Percentiles rank a stretch among this genome's conserved stretches.
Conservation (phyloP, 2,797 vertebrate genomes). For the Anas acuta region DNA sequence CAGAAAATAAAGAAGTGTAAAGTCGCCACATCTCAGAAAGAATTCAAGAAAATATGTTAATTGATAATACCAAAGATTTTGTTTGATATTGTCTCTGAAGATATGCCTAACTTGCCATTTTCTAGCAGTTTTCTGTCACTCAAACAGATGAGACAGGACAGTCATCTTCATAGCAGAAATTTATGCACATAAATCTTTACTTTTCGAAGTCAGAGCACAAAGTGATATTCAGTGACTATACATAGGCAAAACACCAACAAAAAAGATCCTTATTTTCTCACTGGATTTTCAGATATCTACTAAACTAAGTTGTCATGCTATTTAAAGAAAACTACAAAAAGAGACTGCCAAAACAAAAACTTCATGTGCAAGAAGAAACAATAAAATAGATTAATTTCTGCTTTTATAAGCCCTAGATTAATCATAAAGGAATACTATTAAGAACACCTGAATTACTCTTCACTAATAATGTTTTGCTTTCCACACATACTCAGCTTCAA, state of each 20-base stretch:
- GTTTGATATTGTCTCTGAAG: neutral
- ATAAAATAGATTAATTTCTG: constrained; percentile 2
- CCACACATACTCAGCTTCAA: neutral
- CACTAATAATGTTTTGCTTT: constrained; percentile 19
- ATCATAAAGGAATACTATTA: constrained; percentile 2
- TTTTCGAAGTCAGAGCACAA: neutral
- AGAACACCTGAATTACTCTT: constrained; percentile 39
- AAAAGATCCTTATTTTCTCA: neutral
- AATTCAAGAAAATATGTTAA: neutral
- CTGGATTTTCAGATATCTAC: neutral
- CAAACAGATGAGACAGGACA: neutral
- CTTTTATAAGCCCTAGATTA: constrained; percentile 6
- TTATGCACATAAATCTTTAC: neutral
- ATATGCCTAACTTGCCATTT: neutral
- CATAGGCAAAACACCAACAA: neutral
- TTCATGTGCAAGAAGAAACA: neutral
- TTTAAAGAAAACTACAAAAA: neutral
- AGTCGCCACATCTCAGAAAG: neutral
- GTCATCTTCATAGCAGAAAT: neutral
- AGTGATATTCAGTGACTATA: rapidly evolving
- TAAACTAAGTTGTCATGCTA: neutral
- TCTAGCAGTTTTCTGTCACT: neutral
- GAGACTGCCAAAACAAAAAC: neutral
- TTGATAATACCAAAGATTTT: neutral
- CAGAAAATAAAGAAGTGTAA: neutral